Percentiles rank a stretch among this genome's conserved stretches.
Conservation (phyloP, 2,797 vertebrate species). For the Syngnathus rostellatus region DNA sequence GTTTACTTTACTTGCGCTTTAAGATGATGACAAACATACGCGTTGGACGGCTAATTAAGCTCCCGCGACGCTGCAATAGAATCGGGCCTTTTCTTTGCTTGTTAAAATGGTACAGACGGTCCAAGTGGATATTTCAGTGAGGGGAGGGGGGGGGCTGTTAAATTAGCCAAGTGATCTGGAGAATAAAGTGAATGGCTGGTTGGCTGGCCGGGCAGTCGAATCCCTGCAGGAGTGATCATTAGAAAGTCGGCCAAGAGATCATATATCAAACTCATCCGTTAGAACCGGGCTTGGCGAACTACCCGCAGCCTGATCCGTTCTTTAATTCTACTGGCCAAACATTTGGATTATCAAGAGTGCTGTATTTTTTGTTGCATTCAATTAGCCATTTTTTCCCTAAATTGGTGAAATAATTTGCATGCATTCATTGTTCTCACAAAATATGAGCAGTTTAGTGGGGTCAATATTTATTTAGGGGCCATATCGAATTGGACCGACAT, state of each 20-base stretch:
- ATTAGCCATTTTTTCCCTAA: too few relatives aligned
- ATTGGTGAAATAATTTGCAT: too few relatives aligned
- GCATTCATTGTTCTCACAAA: too few relatives aligned
- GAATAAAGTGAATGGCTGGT: constrained; percentile 24
- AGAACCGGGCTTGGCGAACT: too few relatives aligned
- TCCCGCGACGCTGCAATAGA: constrained; percentile 19
- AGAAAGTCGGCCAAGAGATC: constrained; percentile 5
- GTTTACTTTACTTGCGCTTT: constrained; percentile 4
- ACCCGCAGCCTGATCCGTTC: too few relatives aligned
- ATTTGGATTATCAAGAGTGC: too few relatives aligned
- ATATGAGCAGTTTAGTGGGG: too few relatives aligned
- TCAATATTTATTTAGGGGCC: too few relatives aligned
- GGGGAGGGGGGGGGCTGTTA: constrained; percentile 20
- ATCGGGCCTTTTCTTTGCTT: neutral
- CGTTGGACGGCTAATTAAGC: constrained; percentile 30
- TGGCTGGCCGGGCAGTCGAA: constrained; percentile 3
- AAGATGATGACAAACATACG: constrained; percentile 23
- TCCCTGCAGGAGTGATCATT: constrained; percentile 29
- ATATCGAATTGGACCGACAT: too few relatives aligned
- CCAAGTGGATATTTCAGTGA: constrained; percentile 25
- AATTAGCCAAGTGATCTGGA: constrained; percentile 36
- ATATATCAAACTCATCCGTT: constrained; percentile 11
- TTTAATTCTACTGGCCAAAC: too few relatives aligned
- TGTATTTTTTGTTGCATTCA: too few relatives aligned
- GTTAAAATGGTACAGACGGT: constrained; percentile 14